Base-by-base conservation (phyloP, 2,888 invertebrate species). In the Calephelis perditalis region DNA sequence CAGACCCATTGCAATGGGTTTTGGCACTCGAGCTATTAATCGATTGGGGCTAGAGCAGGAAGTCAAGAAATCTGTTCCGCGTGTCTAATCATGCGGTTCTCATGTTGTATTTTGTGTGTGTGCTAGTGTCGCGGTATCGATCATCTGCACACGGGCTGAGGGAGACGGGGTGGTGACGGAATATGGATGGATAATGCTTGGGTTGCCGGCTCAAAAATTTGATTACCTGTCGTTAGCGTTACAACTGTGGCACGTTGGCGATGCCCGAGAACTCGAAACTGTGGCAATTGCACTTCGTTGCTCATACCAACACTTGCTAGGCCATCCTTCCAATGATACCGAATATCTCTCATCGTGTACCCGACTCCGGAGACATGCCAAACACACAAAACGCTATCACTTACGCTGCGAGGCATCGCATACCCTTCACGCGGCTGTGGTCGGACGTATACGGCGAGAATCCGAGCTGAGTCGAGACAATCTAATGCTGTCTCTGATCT, bases 271-370 rank as follows among this genome's bases (percentile, higher is more conserved):
- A 98, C 97, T 91, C 96, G 95, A 94, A 98, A 98, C 93, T 98
- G 98, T 81, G 98, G 98, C 89, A 98, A 95, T 93, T 97, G 96
- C 92, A 98, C 97, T 92, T 97, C 96, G 91, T 94, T 95, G 94
- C 96, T 96, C 93, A 98, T 97, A 91, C 97, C 97, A 92, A 98
- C 97, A 92, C 97, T 97, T 91, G 94, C 94, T 90, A 94, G 93
- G 86, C 97, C 97, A 92, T 96, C 94, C 93, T 95, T 95, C 98
- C 98, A 98, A 93, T 95, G 96, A 94, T 98, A 98, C 91, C 96
- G 95, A 93, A 97, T 97, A 94, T 97, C 97, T 94, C 95, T 95
- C 96, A 97, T 97, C 93, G 97, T 97, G 95, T 97, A 97, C 94
- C 97, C 97, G 95, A 97, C 97, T 97, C 92, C 91, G 90, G 88